Evolutionary conservation across 1,140 invertebrate species (phyloP).

Genomic region (Zeugodacus cucurbitae): DNA sequence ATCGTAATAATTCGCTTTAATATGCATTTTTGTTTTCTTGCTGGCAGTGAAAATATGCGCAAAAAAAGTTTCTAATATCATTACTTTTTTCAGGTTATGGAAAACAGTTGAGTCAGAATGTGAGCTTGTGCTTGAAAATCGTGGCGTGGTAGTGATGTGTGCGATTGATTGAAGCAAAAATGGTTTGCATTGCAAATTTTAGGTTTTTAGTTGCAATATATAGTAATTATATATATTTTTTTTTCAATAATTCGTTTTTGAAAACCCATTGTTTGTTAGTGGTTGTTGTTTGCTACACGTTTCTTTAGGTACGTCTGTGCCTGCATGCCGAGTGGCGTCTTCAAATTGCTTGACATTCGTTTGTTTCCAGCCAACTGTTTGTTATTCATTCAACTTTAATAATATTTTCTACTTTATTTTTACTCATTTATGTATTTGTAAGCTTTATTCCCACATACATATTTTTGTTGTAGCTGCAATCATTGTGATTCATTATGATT

Average conservation of each 20-base stretch:
- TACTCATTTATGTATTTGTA: neutral
- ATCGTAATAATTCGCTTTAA: neutral
- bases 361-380: neutral
- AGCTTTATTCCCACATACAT: neutral
- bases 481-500: neutral
- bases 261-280: neutral
- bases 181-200: neutral
- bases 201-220: too few relatives aligned
- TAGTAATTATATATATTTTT: neutral
- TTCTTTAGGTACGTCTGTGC: slow-evolving; percentile 12
- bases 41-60: slow-evolving; percentile 35
- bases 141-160: neutral
- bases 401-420: neutral
- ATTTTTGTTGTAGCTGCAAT: neutral
- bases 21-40: neutral
- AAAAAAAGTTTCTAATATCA: neutral
- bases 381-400: neutral
- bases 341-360: slow-evolving; percentile 37
- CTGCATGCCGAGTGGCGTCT: neutral
- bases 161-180: neutral
- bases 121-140: neutral
- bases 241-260: neutral
- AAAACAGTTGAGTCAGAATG: neutral
- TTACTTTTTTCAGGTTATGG: neutral
- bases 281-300: slow-evolving; percentile 1